These are phyloP conservation scores for Ophthalmotilapia sp. DNA, from an alignment of 2,113 vertebrate genomes.

Conservation along the genomic window DNA sequence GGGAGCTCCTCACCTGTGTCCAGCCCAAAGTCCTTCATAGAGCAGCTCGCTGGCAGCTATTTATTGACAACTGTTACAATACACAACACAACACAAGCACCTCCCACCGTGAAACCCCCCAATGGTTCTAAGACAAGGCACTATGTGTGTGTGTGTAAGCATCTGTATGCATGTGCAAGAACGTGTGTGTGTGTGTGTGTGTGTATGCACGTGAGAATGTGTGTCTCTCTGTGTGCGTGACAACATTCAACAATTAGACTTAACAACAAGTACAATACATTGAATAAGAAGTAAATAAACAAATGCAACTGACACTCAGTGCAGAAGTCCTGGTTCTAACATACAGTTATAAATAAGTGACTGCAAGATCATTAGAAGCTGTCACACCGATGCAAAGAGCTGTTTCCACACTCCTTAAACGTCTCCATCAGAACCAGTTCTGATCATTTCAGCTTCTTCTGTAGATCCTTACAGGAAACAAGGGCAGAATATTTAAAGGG, in stretches of 20 bases:
- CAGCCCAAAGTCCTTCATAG: too few relatives aligned
- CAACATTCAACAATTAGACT: neutral
- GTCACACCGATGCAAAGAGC: neutral
- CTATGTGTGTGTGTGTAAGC: too few relatives aligned
- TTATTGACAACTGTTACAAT: too few relatives aligned
- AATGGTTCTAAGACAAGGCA: too few relatives aligned
- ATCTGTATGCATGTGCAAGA: too few relatives aligned
- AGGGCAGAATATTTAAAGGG: neutral
- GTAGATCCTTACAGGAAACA: neutral
- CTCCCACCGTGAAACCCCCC: too few relatives aligned
- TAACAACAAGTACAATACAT: neutral
- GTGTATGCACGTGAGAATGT: neutral
- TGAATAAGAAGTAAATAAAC: neutral
- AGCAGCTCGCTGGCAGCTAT: too few relatives aligned
- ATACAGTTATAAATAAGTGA: neutral
- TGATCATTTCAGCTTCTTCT: neutral
- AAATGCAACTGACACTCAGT: neutral
- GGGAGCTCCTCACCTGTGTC: too few relatives aligned
- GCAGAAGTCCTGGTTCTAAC: neutral
- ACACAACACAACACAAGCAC: too few relatives aligned
- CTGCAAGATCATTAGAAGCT: rapidly evolving
- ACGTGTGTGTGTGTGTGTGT: too few relatives aligned
- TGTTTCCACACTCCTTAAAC: neutral
- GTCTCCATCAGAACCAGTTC: rapidly evolving
- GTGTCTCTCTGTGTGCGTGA: too few relatives aligned